Percentiles rank a stretch among this genome's conserved stretches.
These are phyloP conservation scores for Melanotaenia nigrans DNA, from an alignment of 2,797 vertebrate species.

Conservation along the genomic window DNA sequence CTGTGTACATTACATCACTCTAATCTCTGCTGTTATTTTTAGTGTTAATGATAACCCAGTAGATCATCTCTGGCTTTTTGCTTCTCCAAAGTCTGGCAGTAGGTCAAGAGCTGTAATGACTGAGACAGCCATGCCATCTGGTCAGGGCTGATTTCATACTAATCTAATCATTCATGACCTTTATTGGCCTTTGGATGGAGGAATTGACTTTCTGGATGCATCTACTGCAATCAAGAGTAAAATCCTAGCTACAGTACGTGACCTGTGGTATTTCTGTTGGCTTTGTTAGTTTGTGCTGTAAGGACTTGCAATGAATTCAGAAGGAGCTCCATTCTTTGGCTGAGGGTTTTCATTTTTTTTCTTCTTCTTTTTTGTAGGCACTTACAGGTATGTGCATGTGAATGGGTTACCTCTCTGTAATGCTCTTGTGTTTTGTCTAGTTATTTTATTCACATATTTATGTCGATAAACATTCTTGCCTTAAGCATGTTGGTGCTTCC, in stretches of 20 bases:
- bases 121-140: constrained; percentile 64
- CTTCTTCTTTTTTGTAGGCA: neutral
- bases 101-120: constrained; percentile 51
- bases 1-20: neutral
- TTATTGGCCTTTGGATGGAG: constrained; percentile 52
- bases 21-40: constrained; percentile 1
- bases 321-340: neutral
- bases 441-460: neutral
- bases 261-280: constrained; percentile 1
- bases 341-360: constrained; percentile 8
- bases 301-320: constrained; percentile 15
- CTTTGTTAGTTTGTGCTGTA: constrained; percentile 22
- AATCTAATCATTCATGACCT: constrained; percentile 66
- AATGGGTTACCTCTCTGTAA: neutral
- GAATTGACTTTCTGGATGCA: constrained; percentile 44
- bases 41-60: constrained; percentile 2
- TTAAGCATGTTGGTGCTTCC: neutral
- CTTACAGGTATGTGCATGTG: neutral
- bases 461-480: neutral
- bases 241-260: constrained; percentile 4
- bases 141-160: constrained; percentile 54
- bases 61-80: constrained; percentile 24
- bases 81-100: constrained; percentile 40
- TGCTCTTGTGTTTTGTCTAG: constrained; percentile 7
- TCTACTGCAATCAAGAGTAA: constrained; percentile 21